A percentile compares a stretch with the other conserved stretches of the same genome.
These are phyloP conservation scores for Gadus macrocephalus DNA, from an alignment of 2,113 vertebrate species.

Conservation along the genomic window DNA sequence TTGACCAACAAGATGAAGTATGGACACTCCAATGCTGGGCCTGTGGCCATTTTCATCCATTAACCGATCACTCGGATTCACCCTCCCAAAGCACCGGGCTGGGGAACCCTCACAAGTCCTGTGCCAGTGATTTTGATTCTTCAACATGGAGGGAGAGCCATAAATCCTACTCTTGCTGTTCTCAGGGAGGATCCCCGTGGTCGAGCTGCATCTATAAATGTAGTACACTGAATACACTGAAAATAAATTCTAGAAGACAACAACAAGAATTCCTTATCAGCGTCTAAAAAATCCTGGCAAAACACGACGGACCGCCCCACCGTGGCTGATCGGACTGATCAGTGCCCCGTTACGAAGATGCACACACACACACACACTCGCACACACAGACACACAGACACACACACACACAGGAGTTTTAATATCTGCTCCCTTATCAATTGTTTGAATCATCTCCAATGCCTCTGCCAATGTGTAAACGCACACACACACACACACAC, in stretches of 20 bases:
- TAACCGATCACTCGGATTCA: slow-evolving; percentile 40
- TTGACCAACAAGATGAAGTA: slow-evolving; percentile 27
- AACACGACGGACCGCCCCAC: slow-evolving; percentile 28
- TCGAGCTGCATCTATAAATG: slow-evolving; percentile 39
- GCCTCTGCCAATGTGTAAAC: too few species aligned
- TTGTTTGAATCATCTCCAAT: too few species aligned
- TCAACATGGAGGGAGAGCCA: slow-evolving; percentile 33
- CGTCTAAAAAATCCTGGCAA: slow-evolving; percentile 61
- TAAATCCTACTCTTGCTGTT: slow-evolving; percentile 47
- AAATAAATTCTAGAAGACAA: slow-evolving; percentile 65
- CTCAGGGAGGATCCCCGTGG: slow-evolving; percentile 28
- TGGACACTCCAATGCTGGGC: slow-evolving; percentile 20
- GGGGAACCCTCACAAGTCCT: slow-evolving; percentile 21
- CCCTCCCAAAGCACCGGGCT: slow-evolving; percentile 16
- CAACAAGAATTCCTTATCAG: slow-evolving; percentile 62
- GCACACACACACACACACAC: too few species aligned
- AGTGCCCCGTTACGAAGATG: slow-evolving; percentile 33
- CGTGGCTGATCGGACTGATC: slow-evolving; percentile 35
- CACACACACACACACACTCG: background rate
- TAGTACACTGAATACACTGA: slow-evolving; percentile 39
- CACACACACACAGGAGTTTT: too few species aligned
- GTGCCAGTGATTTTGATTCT: slow-evolving; percentile 47
- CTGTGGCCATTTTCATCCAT: slow-evolving; percentile 36
- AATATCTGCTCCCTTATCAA: too few species aligned
- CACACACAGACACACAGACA: too few species aligned